Evolutionary conservation across 2,797 vertebrate genomes (phyloP), one percentile per base, ranked within the genome.

Genomic region (Caiman crocodilus): DNA sequence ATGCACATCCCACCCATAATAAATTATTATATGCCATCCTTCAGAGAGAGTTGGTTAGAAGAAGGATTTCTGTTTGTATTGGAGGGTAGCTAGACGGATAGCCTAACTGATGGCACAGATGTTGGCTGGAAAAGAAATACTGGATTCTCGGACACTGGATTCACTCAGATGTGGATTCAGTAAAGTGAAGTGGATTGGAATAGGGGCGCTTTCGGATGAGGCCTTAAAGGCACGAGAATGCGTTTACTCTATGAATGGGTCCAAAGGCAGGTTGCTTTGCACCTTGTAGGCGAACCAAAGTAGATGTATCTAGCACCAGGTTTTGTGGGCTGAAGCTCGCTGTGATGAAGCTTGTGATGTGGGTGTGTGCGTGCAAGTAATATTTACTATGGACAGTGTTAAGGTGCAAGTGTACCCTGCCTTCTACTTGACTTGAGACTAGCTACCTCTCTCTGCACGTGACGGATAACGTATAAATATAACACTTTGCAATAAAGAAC

Each of bases 1-100:
- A 79, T 87, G 23, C 55, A 94, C 94, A 94, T 95, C 95, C 95
- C 91, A 93, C 95, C 95, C 93, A 94, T 85, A 90, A 85, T 95
- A 91, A 92, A 93, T 96, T 96, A 95, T 95, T 94, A 94, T 78
- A 83, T 89, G 76, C 61, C 30, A 0, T 65, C 90, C 80, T 89
- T 89, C 2, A 2, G 74, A 82, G 26, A 69, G 60, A 80, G 82
- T 85, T 73, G 50, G 80, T 14, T 63, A 5, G 55, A 77, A 50
- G 55, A 84, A 26, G 60, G 32, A 67, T 91, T 90, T 60, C 90
- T 84, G 32, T 7, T 57, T 65, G 76, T 80, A 82, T 35, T 57
- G 81, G 71, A 84, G 61, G 64, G 58, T 91, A 82, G 59, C 23
- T 30, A 32, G 25, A 21, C 76, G 61, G 78, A 20, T 92, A 61